These are phyloP conservation scores for Lutjanus erythropterus DNA, from an alignment of 2,113 vertebrate species.

Conservation along the genomic window DNA sequence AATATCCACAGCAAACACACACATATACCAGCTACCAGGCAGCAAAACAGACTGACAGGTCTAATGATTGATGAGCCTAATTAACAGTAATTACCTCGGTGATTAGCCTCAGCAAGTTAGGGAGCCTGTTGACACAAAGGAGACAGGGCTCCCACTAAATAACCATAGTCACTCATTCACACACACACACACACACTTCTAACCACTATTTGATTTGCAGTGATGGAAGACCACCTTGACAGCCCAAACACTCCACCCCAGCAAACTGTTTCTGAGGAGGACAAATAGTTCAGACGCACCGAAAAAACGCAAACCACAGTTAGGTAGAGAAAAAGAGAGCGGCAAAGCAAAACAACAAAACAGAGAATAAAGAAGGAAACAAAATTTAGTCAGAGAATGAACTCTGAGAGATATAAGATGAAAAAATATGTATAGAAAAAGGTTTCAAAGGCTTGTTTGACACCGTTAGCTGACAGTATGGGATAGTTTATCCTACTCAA, in stretches of 20 bases:
- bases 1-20: not conserved
- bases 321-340: not conserved
- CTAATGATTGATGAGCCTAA: slow-evolving; percentile 81
- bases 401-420: not conserved
- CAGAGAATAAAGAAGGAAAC: not conserved
- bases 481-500: slow-evolving; percentile 12
- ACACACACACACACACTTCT: slow-evolving; percentile 12
- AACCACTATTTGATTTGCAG: not conserved
- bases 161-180: slow-evolving; percentile 33
- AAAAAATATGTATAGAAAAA: not conserved
- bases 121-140: slow-evolving; percentile 77
- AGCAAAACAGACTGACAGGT: slow-evolving; percentile 67
- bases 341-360: not conserved
- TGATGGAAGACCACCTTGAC: slow-evolving; percentile 42
- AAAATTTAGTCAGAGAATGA: no score
- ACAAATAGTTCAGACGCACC: slow-evolving; percentile 26
- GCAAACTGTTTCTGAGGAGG: slow-evolving; percentile 47
- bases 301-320: not conserved
- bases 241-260: slow-evolving; percentile 31
- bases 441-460: not conserved
- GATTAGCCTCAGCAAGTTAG: slow-evolving; percentile 74
- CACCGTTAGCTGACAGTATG: not conserved
- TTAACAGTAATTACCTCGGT: slow-evolving; percentile 79
- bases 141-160: slow-evolving; percentile 58
- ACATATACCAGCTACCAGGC: not conserved